Evolutionary conservation across 2,888 invertebrate genomes (phyloP), one percentile per base, ranked within the genome.

Genomic region (Idaea aversata): DNA sequence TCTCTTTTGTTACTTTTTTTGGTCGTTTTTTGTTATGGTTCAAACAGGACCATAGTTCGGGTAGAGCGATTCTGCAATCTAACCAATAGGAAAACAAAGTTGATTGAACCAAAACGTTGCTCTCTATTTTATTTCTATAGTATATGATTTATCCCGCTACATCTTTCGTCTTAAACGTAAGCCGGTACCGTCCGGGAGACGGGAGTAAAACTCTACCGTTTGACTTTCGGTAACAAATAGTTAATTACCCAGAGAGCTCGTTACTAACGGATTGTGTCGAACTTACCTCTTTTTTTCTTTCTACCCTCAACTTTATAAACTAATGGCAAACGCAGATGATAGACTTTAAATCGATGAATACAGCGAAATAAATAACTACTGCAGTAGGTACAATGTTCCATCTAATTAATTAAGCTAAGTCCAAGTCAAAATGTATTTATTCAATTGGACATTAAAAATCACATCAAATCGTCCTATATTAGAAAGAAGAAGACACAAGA

Each of bases 161-260:
- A 71, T 73, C 72, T 63, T 64, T 36, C 69, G 36, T 63, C 75
- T 75, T 66, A 69, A n/a, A 67, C 61, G 25, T 25, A 25, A 25
- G 25, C 74, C 75, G 63, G 59, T 59, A 13, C 67, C 61, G 25
- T 25, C 75, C 36, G 36, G 73, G 73, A 76, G 77, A 7, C 80
- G 77, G 73, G 78, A 47, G 80, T 79, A 75, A 73, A 83, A 86
- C 81, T 82, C 76, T 77, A 86, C 84, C 87, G 87, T 90, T 88
- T 89, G 88, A 90, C 87, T 90, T 82, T 71, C 25, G 74, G 83
- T 83, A 90, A 90, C 88, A 90, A 91, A 91, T 88, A 89, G 90
- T 88, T 90, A 91, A 91, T 91, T 90, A 90, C 83, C 81, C 79
- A 81, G 84, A 88, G 88, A 88, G 90, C 86, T 89, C 88, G 88